A percentile compares a stretch with the other conserved stretches of the same genome.
These are phyloP conservation scores for Rhynchotus rufescens DNA, from an alignment of 2,797 vertebrate species.

Conservation along the genomic window DNA sequence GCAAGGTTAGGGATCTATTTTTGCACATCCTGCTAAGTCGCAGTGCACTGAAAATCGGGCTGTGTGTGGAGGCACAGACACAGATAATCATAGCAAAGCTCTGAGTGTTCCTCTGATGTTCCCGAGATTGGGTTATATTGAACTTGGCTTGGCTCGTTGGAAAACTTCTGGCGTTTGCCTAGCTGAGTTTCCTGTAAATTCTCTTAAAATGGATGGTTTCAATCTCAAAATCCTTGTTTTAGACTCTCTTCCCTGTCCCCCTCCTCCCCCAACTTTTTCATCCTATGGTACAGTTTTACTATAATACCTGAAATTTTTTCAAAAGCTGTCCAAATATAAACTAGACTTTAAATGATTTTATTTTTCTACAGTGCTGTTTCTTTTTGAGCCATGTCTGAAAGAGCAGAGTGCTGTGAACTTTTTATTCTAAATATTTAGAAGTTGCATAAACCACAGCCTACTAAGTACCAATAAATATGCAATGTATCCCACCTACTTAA, in stretches of 20 bases:
- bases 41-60: slow-evolving; percentile 5
- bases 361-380: not conserved
- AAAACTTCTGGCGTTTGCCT: slow-evolving; percentile 10
- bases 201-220: slow-evolving; percentile 17
- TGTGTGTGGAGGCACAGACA: not conserved
- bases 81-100: slow-evolving; percentile 48
- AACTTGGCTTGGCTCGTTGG: slow-evolving; percentile 24
- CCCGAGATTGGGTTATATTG: slow-evolving; percentile 34
- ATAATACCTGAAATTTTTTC: not conserved
- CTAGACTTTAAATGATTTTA: not conserved
- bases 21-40: slow-evolving; percentile 25
- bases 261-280: too few species aligned
- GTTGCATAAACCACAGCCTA: slow-evolving; percentile 8
- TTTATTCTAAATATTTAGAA: slow-evolving; percentile 53
- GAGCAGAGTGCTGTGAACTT: not conserved
- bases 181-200: slow-evolving; percentile 46
- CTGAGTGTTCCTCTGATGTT: slow-evolving; percentile 44
- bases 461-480: slow-evolving; percentile 14
- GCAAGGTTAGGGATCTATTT: slow-evolving; percentile 1
- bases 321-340: not conserved
- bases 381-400: not conserved
- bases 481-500: slow-evolving; percentile 24
- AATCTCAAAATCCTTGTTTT: slow-evolving; percentile 19
- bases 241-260: not conserved
- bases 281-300: not conserved